Conservation (phyloP, 2,797 vertebrate genomes). For the Protosalanx chinensis region DNA sequence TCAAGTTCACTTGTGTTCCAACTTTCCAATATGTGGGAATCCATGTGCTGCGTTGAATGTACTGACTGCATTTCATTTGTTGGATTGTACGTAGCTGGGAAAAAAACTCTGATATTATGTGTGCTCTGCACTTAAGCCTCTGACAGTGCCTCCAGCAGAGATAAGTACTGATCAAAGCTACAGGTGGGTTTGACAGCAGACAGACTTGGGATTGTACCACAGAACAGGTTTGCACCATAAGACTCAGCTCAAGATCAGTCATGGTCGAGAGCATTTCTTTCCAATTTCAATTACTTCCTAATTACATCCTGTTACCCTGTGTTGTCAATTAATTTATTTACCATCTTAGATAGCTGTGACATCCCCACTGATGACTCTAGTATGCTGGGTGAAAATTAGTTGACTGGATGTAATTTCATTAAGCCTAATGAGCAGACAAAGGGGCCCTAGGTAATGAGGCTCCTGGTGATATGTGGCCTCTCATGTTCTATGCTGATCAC, state of each 20-base stretch:
- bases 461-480: slow-evolving; percentile 4
- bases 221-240: not conserved
- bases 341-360: not conserved
- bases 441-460: not conserved
- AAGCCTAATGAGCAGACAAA: slow-evolving; percentile 15
- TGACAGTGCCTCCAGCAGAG: not conserved
- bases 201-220: not conserved
- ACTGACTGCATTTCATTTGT: too few relatives aligned
- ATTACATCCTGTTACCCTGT: not conserved
- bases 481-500: slow-evolving; percentile 8
- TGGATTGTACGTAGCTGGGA: too few relatives aligned
- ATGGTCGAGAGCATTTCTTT: not conserved
- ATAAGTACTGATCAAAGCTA: slow-evolving; percentile 53
- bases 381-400: slow-evolving; percentile 11
- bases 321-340: slow-evolving; percentile 7
- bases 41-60: too few relatives aligned
- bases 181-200: slow-evolving; percentile 40
- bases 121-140: too few relatives aligned
- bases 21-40: too few relatives aligned
- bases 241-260: not conserved
- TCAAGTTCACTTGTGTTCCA: too few relatives aligned
- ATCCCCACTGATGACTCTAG: slow-evolving; percentile 3
- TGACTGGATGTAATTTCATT: slow-evolving; percentile 18
- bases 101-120: too few relatives aligned
- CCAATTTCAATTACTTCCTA: not conserved